phyloP scores from a whole-genome alignment of 2,888 invertebrate genomes.

The Mesochorus sp. region DNA sequence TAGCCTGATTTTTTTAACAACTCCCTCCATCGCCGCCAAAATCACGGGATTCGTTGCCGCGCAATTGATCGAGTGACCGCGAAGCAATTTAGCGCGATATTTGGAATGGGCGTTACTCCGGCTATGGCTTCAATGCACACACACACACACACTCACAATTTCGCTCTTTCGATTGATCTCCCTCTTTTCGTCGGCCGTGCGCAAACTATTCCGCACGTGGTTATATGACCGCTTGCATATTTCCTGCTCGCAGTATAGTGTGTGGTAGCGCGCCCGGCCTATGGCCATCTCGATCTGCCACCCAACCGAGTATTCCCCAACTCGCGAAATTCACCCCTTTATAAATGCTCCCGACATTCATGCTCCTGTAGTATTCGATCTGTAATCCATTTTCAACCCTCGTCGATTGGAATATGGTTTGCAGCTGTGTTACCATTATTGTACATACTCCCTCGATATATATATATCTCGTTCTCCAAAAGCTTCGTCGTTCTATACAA shows the following conservation, averaged over 20 bases:
- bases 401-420: conserved; percentile 56
- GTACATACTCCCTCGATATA: conserved; percentile 26
- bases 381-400: conserved; percentile 56
- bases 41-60: conserved; percentile 57
- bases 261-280: background rate
- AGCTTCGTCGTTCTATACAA: conserved; percentile 12
- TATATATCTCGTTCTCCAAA: conserved; percentile 43
- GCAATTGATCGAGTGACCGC: conserved; percentile 59
- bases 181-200: background rate
- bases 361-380: conserved; percentile 45
- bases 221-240: conserved; percentile 38
- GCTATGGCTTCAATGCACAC: too few species aligned
- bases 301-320: too few species aligned
- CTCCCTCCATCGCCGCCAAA: conserved; percentile 29
- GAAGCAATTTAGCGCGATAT: conserved; percentile 59
- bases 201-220: conserved; percentile 48
- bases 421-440: conserved; percentile 57
- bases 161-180: conserved; percentile 53
- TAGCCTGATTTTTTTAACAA: conserved; percentile 37
- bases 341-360: conserved; percentile 7
- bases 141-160: conserved; percentile 32
- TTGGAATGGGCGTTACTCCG: conserved; percentile 53
- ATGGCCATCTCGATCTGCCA: conserved; percentile 18
- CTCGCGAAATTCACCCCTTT: too few species aligned
- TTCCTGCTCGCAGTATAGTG: conserved; percentile 44